phyloP scores from a whole-genome alignment of 2,797 vertebrate species.

The Argya squamiceps region DNA sequence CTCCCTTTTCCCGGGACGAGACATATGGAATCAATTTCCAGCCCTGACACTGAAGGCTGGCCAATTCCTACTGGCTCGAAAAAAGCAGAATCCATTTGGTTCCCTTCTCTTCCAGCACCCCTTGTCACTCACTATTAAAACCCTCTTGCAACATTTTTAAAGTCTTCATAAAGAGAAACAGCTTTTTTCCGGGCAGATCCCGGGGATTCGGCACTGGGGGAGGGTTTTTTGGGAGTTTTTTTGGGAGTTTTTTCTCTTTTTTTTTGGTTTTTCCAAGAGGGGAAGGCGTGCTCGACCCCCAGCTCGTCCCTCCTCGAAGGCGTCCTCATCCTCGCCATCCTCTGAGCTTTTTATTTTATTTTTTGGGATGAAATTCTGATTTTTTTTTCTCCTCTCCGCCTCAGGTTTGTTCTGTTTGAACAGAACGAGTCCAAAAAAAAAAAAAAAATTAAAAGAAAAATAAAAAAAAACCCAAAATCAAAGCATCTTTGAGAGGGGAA shows the following conservation, averaged over 20 bases:
- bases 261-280: background rate
- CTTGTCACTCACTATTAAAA: constrained; percentile 61
- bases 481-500: background rate
- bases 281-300: fast-evolving
- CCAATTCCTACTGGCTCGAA: constrained; percentile 72
- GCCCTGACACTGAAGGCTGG: constrained; percentile 75
- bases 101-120: constrained; percentile 51
- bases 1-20: background rate
- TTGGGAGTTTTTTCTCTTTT: background rate
- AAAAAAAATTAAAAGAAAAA: too few species aligned
- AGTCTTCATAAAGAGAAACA: constrained; percentile 60
- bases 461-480: background rate
- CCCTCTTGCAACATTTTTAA: constrained; percentile 53
- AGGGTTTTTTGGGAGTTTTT: background rate
- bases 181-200: constrained; percentile 5
- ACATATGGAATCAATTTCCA: constrained; percentile 82
- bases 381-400: background rate
- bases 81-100: constrained; percentile 69
- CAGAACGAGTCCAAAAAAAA: too few species aligned
- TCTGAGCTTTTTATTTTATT: background rate
- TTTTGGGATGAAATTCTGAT: background rate
- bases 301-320: background rate
- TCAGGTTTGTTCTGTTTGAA: background rate
- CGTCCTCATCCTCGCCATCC: background rate
- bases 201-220: background rate